Percentiles rank a stretch among this genome's conserved stretches.
Evolutionary conservation across 2,888 invertebrate species (phyloP).

Genomic region (Pandemis heparana): DNA sequence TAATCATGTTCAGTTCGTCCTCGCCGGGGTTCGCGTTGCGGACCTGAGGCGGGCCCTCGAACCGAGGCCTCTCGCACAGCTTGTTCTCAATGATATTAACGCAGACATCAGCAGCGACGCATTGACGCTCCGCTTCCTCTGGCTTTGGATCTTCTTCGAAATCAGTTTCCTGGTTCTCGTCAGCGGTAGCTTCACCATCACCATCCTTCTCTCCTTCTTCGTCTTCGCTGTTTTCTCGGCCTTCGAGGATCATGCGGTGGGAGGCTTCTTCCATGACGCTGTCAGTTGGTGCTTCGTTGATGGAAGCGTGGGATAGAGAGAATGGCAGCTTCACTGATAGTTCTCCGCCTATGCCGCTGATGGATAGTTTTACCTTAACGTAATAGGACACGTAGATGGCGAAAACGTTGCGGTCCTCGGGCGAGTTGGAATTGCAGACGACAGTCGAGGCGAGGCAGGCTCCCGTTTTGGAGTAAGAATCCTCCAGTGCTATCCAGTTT

Average conservation of each 20-base stretch:
- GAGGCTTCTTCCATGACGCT: constrained; percentile 82
- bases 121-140: constrained; percentile 53
- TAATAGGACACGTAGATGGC: constrained; percentile 97
- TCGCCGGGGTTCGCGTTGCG: constrained; percentile 70
- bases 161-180: constrained; percentile 58
- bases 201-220: constrained; percentile 73
- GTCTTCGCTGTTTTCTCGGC: constrained; percentile 77
- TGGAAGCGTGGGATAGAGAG: constrained; percentile 90
- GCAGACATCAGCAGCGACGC: constrained; percentile 72
- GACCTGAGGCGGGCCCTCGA: constrained; percentile 70
- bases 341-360: constrained; percentile 93
- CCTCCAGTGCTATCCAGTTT: constrained; percentile 96
- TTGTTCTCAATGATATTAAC: constrained; percentile 78
- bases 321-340: constrained; percentile 93
- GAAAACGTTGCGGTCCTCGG: constrained; percentile 93
- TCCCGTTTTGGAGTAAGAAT: constrained; percentile 90
- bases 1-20: constrained; percentile 80
- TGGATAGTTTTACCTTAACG: constrained; percentile 93
- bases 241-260: constrained; percentile 79
- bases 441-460: constrained; percentile 88
- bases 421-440: constrained; percentile 80
- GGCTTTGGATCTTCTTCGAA: constrained; percentile 59
- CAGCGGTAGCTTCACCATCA: constrained; percentile 57
- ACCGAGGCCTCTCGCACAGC: constrained; percentile 68
- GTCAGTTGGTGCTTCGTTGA: constrained; percentile 86